These are phyloP conservation scores for Ashinkailepas kermadecensis DNA, from an alignment of 2,888 invertebrate genomes.

Conservation along the genomic window DNA sequence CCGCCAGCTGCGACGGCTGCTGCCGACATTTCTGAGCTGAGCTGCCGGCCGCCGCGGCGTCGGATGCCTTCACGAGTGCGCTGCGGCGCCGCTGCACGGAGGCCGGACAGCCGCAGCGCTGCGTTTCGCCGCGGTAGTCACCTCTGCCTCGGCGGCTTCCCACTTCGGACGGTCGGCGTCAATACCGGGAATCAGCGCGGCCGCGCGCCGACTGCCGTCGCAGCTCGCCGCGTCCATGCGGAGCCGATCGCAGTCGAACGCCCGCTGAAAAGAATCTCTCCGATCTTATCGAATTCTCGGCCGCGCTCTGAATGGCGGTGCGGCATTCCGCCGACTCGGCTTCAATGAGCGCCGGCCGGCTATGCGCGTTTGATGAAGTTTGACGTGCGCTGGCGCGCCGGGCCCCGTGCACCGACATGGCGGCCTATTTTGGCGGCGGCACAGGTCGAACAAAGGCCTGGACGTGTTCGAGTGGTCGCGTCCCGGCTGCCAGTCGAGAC, in stretches of 20 bases:
- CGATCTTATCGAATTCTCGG: neutral
- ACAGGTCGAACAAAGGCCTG: neutral
- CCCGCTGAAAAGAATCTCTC: neutral
- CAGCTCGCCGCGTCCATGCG: neutral
- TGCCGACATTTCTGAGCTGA: too few relatives aligned
- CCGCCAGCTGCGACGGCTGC: too few relatives aligned
- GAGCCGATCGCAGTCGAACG: neutral
- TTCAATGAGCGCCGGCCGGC: neutral
- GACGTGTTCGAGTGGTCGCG: neutral
- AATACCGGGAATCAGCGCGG: neutral
- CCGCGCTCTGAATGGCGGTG: neutral
- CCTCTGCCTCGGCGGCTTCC: neutral
- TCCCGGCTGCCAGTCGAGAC: neutral
- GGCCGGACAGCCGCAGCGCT: too few relatives aligned
- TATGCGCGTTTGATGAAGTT: slow-evolving; percentile 19
- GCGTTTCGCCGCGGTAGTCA: too few relatives aligned
- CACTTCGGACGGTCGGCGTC: neutral
- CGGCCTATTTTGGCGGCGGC: neutral
- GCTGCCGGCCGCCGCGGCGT: too few relatives aligned
- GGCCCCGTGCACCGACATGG: neutral
- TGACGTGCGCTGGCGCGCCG: neutral
- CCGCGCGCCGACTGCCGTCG: neutral
- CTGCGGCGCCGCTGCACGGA: too few relatives aligned
- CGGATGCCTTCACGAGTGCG: too few relatives aligned
- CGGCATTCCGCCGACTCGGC: neutral